Evolutionary conservation across 2,113 vertebrate species (phyloP).

Genomic region (Podilymbus podiceps): DNA sequence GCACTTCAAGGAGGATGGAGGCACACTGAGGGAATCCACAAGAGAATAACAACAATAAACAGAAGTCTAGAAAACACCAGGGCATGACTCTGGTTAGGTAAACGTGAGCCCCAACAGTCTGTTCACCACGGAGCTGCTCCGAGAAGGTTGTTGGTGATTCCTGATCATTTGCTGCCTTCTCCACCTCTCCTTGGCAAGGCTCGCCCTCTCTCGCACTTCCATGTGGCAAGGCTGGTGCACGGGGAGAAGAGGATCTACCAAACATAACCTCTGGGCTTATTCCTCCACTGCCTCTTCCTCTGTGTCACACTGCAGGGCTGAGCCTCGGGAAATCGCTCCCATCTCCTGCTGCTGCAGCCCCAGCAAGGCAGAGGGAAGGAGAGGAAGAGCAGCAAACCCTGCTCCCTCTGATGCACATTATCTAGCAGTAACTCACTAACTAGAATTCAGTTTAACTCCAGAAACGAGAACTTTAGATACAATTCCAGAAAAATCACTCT

Average conservation of each 20-base stretch:
- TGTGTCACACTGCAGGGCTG: neutral
- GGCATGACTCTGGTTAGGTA: neutral
- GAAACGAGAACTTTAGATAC: neutral
- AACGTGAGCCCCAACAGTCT: neutral
- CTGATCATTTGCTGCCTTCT: neutral
- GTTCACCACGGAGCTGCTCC: neutral
- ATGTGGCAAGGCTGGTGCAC: accelerated
- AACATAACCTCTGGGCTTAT: neutral
- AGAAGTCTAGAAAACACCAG: neutral
- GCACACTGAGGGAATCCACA: neutral
- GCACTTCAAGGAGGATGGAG: neutral
- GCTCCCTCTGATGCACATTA: neutral
- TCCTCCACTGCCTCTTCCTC: accelerated
- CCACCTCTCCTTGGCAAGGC: neutral
- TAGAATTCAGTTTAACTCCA: neutral
- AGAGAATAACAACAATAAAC: neutral
- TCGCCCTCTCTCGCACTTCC: neutral
- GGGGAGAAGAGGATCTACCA: neutral
- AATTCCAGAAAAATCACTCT: slow-evolving; percentile 14
- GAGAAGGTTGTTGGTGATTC: neutral
- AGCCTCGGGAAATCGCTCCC: neutral
- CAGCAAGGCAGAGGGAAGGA: neutral
- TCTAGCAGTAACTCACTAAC: neutral
- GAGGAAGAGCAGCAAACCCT: neutral
- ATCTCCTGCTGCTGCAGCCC: neutral